phyloP scores from a whole-genome alignment of 2,113 vertebrate species.

The Melanotaenia duboulayi region DNA sequence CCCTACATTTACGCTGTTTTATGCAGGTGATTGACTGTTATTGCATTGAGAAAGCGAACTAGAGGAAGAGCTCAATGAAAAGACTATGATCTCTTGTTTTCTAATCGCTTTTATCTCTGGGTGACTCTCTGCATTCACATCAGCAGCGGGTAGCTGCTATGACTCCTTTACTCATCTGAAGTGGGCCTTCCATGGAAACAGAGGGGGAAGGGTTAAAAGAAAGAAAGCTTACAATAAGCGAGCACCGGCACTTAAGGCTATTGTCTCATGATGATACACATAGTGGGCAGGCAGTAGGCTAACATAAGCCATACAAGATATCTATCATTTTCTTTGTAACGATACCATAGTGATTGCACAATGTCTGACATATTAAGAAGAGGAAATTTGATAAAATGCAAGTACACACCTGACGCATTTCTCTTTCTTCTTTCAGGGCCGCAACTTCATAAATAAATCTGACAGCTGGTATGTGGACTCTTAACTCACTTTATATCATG shows the following conservation, averaged over 20 bases:
- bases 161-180: conserved; percentile 58
- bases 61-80: conserved; percentile 78
- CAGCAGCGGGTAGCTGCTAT: conserved; percentile 16
- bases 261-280: conserved; percentile 61
- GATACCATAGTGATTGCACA: conserved; percentile 44
- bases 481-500: conserved; percentile 44
- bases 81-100: conserved; percentile 80
- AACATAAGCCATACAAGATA: conserved; percentile 18
- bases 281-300: conserved; percentile 36
- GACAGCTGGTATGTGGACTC: conserved; percentile 27
- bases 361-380: conserved; percentile 7
- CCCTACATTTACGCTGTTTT: conserved; percentile 83
- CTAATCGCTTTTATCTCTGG: conserved; percentile 77
- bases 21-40: conserved; percentile 83
- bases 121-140: conserved; percentile 48
- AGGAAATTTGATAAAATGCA: conserved; percentile 11
- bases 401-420: conserved; percentile 25
- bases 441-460: conserved; percentile 36
- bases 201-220: conserved; percentile 46
- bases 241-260: conserved; percentile 60
- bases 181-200: conserved; percentile 56
- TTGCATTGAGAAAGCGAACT: conserved; percentile 75
- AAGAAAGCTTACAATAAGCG: conserved; percentile 59
- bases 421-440: conserved; percentile 8
- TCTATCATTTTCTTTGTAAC: conserved; percentile 49